Base-by-base conservation (phyloP, 2,113 vertebrate species). In the Equus przewalskii region DNA sequence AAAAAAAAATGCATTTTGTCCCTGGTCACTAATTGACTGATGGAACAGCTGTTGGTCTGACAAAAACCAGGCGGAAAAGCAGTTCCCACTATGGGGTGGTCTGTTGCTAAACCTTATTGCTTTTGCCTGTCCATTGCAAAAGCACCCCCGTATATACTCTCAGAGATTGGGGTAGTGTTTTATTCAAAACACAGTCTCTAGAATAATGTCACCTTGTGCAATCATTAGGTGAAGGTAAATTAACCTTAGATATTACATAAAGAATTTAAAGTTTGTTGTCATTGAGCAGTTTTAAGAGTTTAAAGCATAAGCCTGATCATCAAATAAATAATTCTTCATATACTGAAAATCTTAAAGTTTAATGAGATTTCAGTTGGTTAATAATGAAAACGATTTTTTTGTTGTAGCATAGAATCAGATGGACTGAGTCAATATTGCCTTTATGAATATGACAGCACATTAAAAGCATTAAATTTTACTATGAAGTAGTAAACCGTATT, bases 301-400 rank as follows among this genome's bases (percentile, higher is more conserved):
- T 86, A 80, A 69, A 94, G 58, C 67, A 93, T 82, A 85, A 98
- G 85, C 28, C 84, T 90, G 51, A 97, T 93, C 70, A 93, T 83
- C 49, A 96, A 86, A 94, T 79, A 89, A 97, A 94, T 95, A 98
- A 97, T 98, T 98, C 88, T 98, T 97, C 69, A 97, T 95, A 97
- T 5, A 36, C 67, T 88, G n/a, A 98, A 98, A 97, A 96, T 15
- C 26, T 65, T 92, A 67, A 98, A 98, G 79, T 98, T 89, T 88
- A 41, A 26, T 97, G 94, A 96, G 96, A 97, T 72, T 93, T 92
- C 10, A 49, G 26, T 69, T 91, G 56, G 96, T 85, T 96, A 98
- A 98, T 95, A 98, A 98, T 96, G 94, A 98, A 98, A 98, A 98
- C 89, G 49, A 97, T 97, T 98, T 97, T 79, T 67, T 28, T 90